These are phyloP conservation scores for Erpobdella octoculata DNA, from an alignment of 2,888 invertebrate species.

Conservation along the genomic window DNA sequence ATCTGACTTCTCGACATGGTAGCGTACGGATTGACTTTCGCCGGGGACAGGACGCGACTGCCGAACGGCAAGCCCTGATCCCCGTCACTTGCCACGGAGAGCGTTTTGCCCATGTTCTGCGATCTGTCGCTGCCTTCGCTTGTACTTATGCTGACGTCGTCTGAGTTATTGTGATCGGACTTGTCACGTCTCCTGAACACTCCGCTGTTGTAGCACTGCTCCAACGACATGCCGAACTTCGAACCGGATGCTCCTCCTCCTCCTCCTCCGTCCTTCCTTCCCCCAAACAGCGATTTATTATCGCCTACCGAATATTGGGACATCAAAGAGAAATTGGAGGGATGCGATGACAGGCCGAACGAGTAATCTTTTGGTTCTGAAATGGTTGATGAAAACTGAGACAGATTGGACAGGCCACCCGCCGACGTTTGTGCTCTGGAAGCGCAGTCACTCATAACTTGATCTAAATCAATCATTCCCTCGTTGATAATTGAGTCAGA, in stretches of 20 bases:
- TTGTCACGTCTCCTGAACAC: constrained; percentile 22
- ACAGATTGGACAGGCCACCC: not conserved
- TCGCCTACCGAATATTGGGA: not conserved
- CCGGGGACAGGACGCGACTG: not conserved
- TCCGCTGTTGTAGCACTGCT: constrained; percentile 29
- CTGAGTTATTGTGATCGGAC: not conserved
- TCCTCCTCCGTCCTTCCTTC: not conserved
- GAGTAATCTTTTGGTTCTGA: not conserved
- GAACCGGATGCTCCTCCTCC: constrained; percentile 16
- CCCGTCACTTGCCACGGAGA: constrained; percentile 19
- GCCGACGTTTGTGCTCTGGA: too few species aligned
- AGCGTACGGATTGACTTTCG: constrained; percentile 20
- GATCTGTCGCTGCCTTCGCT: not conserved
- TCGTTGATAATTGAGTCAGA: constrained; percentile 7
- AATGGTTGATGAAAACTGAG: not conserved
- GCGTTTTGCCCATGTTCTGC: constrained; percentile 3
- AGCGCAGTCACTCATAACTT: not conserved
- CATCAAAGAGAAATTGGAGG: constrained; percentile 2
- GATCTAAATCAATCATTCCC: constrained; percentile 20
- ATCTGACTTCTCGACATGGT: constrained; percentile 26
- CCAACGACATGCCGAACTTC: constrained; percentile 27
- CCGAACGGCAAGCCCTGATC: constrained; percentile 10
- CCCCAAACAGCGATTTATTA: not conserved
- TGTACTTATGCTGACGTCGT: not conserved
- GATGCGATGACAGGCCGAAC: constrained; percentile 3